phyloP scores from a whole-genome alignment of 2,797 vertebrate genomes.

The Myotis findleyi region DNA sequence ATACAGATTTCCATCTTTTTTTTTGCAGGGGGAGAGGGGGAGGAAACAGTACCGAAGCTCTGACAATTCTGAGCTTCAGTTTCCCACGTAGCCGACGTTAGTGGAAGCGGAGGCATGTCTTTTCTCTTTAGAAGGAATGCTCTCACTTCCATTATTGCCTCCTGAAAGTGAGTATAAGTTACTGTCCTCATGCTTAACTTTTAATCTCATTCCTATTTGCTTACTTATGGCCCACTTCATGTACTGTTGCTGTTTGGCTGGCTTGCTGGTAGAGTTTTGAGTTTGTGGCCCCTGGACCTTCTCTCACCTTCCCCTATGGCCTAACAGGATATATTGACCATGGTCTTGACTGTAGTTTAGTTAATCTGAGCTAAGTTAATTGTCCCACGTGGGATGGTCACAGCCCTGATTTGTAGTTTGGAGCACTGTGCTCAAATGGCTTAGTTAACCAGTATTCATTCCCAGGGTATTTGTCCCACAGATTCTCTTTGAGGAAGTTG shows the following conservation, averaged over 20 bases:
- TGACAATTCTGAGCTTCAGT: not conserved
- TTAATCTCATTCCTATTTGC: not conserved
- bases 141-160: not conserved
- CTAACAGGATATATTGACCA: not conserved
- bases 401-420: not conserved
- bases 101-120: not conserved
- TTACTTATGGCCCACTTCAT: not conserved
- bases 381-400: not conserved
- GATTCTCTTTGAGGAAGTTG: not conserved
- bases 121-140: conserved; percentile 16
- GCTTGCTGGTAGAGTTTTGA: not conserved
- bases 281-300: not conserved
- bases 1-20: not conserved
- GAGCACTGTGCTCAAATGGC: not conserved
- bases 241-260: not conserved
- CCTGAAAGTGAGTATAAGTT: not conserved
- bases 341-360: not conserved
- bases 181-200: not conserved
- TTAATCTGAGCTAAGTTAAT: not conserved
- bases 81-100: not conserved
- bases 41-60: not conserved
- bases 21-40: not conserved
- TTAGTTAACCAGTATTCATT: not conserved
- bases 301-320: not conserved
- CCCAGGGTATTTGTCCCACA: not conserved